These are phyloP conservation scores for Lates calcarifer DNA, from an alignment of 2,113 vertebrate genomes.

Conservation along the genomic window DNA sequence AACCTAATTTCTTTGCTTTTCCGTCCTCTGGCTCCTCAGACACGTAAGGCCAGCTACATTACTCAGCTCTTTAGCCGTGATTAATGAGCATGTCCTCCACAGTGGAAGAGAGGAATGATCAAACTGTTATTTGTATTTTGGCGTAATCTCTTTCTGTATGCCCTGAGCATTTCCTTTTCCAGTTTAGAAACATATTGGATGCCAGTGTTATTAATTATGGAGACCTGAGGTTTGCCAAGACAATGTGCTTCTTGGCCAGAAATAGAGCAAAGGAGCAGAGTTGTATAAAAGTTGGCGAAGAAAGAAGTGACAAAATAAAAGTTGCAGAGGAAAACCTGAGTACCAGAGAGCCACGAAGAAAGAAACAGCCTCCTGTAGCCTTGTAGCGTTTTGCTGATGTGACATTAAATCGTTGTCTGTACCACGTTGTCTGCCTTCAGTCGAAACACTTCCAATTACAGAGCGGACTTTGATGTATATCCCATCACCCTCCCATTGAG, in stretches of 20 bases:
- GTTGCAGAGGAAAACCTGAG: slow-evolving; percentile 11
- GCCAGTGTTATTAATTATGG: slow-evolving; percentile 62
- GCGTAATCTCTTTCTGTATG: slow-evolving; percentile 52
- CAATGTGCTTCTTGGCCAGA: slow-evolving; percentile 10
- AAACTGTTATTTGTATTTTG: slow-evolving; percentile 67
- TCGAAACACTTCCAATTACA: slow-evolving; percentile 49
- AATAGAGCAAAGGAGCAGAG: slow-evolving; percentile 10
- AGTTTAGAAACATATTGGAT: slow-evolving; percentile 56
- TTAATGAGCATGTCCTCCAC: slow-evolving; percentile 66
- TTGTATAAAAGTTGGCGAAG: not conserved
- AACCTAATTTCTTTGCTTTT: slow-evolving; percentile 41
- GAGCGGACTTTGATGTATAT: slow-evolving; percentile 48
- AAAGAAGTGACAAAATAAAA: slow-evolving; percentile 25
- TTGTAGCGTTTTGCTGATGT: slow-evolving; percentile 44
- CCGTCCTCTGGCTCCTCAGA: slow-evolving; percentile 34
- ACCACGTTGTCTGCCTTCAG: slow-evolving; percentile 8
- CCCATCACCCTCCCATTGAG: slow-evolving; percentile 29
- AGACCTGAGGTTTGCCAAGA: slow-evolving; percentile 22
- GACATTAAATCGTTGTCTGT: slow-evolving; percentile 9
- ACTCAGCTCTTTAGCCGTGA: slow-evolving; percentile 70
- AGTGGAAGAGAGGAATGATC: slow-evolving; percentile 56
- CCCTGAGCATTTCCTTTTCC: slow-evolving; percentile 20
- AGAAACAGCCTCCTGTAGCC: slow-evolving; percentile 9
- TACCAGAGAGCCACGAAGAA: not conserved
- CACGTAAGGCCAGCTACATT: slow-evolving; percentile 46